These are phyloP conservation scores for crab-eating macaque (Macaca fascicularis) DNA, from an alignment of 2,113 vertebrate genomes.

Conservation along the genomic window DNA sequence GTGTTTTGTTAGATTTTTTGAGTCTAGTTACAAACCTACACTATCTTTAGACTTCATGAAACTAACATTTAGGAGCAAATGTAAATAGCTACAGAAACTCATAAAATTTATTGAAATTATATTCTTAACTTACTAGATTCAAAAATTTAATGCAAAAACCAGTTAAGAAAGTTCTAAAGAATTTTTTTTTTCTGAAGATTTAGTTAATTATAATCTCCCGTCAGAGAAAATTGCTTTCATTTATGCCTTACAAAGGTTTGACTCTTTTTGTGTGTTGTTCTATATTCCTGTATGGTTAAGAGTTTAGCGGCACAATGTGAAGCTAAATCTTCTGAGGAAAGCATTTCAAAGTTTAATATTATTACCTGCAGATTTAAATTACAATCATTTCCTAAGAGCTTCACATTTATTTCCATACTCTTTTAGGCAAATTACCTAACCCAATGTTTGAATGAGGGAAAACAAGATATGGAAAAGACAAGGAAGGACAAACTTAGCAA, in stretches of 20 bases:
- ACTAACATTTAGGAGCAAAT: constrained; percentile 5
- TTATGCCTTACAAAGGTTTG: background rate
- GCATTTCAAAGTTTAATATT: background rate
- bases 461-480: background rate
- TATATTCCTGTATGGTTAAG: background rate
- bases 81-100: background rate
- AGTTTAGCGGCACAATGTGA: background rate
- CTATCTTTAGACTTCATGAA: background rate
- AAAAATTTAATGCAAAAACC: background rate
- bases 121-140: background rate
- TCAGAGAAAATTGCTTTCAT: constrained; percentile 40
- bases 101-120: constrained; percentile 1
- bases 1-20: background rate
- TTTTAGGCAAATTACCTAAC: background rate
- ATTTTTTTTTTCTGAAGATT: background rate
- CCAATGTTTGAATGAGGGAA: background rate
- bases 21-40: constrained; percentile 10
- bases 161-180: background rate
- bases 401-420: background rate
- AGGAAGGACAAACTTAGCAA: background rate
- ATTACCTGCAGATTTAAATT: constrained; percentile 41
- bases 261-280: background rate
- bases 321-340: background rate
- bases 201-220: constrained; percentile 7
- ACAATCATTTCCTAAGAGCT: background rate